Evolutionary conservation across 2,797 vertebrate genomes (phyloP).

Genomic region (Nothura maculosa): DNA sequence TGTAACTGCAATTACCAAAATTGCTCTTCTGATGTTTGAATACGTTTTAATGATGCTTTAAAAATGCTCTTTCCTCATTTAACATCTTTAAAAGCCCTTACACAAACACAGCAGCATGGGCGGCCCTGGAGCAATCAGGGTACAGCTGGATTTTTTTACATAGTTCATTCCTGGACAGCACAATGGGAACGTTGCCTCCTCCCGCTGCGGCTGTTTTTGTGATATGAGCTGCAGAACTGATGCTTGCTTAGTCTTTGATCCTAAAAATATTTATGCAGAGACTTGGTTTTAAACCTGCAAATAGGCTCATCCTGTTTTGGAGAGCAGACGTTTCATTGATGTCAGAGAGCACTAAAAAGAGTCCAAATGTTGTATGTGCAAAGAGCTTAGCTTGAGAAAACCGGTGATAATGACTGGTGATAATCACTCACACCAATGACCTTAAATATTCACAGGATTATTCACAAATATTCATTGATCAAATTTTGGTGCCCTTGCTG

Average conservation of each 20-base stretch:
- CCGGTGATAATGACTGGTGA: rapidly evolving
- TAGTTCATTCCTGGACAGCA: neutral
- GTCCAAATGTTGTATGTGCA: rapidly evolving
- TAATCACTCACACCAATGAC: neutral
- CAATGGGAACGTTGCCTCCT: rapidly evolving
- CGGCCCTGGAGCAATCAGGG: neutral
- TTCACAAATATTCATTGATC: too few species aligned
- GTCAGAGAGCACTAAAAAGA: neutral
- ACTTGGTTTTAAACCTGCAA: neutral
- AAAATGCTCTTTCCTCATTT: neutral
- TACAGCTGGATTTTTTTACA: neutral
- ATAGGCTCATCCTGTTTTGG: neutral
- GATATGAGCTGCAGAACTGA: neutral
- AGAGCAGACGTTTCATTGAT: neutral
- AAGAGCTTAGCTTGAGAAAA: neutral
- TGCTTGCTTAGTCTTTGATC: neutral
- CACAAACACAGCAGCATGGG: neutral
- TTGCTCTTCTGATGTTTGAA: neutral
- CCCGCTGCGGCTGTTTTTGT: neutral
- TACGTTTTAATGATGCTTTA: constrained; percentile 28
- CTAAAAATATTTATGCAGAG: neutral
- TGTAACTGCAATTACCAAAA: neutral
- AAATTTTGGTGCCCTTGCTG: neutral
- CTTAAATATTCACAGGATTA: neutral
- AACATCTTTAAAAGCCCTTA: neutral